Evolutionary conservation across 2,888 invertebrate species (phyloP), one percentile per base, ranked within the genome.

Genomic region (Anticlea derivata): DNA sequence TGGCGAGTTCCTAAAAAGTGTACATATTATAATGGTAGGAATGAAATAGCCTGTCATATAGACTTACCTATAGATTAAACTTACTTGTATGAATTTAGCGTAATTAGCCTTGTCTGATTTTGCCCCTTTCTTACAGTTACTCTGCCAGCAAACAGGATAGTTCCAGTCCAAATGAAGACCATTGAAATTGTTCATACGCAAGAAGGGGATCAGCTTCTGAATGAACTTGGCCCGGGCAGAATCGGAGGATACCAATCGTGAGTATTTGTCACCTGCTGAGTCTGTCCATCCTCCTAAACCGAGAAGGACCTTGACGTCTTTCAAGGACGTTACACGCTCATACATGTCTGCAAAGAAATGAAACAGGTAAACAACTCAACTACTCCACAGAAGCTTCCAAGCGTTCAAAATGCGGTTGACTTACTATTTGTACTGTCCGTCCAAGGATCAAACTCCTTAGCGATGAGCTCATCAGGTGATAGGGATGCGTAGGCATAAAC

Each of bases 261-360:
- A 96, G 72, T 97, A 97, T 75, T 97, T 97, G 70, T 96, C 95
- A 0, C 96, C 96, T 0, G 95, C 93, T 0, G 97, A 98, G 79
- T 98, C 97, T 0, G 97, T 97, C 98, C 98, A 98, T 0, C 98
- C 98, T n/a, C 98, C 98, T 44, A 98, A 79, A 0, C 96, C 97
- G 22, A 98, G 83, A 4, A 97, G 78, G 0, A 96, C 94, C 60
- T 93, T 92, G 0, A 92, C 87, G 35, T 93, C 94, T 48, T 92
- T 91, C 8, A 96, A 83, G 0, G 94, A 92, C 0, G 96, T 94
- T 1, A 96, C 92, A 58, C 97, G 92, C 64, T 94, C 93, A 73
- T 97, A 98, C 39, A 96, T 92, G 78, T 95, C 96, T 96, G 79
- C n/a, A 40, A 55, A 23, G 7, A 5, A 34, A 35, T 23, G 0